phyloP scores from a whole-genome alignment of 2,888 invertebrate genomes.

The Cenopis cana region DNA sequence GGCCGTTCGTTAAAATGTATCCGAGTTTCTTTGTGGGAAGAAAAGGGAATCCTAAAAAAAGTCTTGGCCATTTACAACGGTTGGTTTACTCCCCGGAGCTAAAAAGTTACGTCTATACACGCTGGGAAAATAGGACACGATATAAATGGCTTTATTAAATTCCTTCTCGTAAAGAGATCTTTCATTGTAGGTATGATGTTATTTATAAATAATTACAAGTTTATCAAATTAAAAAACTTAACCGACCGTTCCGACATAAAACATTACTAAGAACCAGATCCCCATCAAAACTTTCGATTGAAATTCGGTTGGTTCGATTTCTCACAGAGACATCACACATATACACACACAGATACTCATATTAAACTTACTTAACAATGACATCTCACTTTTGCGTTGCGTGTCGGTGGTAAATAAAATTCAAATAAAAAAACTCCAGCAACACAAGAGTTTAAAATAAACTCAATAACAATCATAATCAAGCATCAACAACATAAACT shows the following conservation, averaged over 20 bases:
- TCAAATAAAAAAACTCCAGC: no score
- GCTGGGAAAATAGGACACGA: conserved; percentile 59
- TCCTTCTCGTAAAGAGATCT: conserved; percentile 45
- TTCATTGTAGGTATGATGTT: conserved; percentile 22
- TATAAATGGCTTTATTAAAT: conserved; percentile 63
- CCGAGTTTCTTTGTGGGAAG: conserved; percentile 73
- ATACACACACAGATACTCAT: no score
- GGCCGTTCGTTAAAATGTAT: conserved; percentile 73
- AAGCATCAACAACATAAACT: not conserved
- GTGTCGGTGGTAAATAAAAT: no score
- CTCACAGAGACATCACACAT: no score
- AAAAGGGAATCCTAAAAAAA: conserved; percentile 71
- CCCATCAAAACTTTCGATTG: no score
- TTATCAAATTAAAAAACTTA: no score
- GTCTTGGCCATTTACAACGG: conserved; percentile 70
- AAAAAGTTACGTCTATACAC: conserved; percentile 67
- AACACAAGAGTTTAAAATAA: not conserved
- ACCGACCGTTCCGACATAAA: no score
- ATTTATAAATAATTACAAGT: conserved; percentile 2
- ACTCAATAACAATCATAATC: not conserved
- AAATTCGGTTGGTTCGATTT: no score
- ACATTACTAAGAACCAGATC: no score
- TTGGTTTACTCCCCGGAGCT: conserved; percentile 70
- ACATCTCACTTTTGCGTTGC: no score
- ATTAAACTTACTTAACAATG: no score